Conservation (phyloP, 1,140 invertebrate genomes). For the Branchinecta lindahli region DNA sequence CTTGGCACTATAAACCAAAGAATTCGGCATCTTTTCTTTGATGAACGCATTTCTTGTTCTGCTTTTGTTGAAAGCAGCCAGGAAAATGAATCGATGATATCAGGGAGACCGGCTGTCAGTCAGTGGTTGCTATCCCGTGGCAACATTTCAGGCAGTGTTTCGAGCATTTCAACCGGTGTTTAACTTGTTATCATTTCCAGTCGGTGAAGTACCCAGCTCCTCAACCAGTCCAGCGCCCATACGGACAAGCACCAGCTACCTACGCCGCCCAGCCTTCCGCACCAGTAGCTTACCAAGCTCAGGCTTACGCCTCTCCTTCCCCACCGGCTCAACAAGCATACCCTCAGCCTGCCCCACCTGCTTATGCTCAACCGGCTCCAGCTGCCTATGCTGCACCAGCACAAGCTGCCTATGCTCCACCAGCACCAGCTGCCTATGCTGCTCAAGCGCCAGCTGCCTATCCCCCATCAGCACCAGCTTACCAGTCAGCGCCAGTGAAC, state of each 20-base stretch:
- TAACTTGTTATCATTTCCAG: not conserved
- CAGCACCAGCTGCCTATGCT: conserved; percentile 11
- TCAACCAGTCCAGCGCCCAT: conserved; percentile 19
- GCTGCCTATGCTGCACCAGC: conserved; percentile 16
- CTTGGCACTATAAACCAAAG: no score
- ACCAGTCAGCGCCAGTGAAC: conserved; percentile 12
- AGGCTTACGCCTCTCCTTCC: not conserved
- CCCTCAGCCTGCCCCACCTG: conserved; percentile 13
- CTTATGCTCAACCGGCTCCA: conserved; percentile 14
- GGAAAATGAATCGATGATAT: no score
- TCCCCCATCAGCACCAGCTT: conserved; percentile 18
- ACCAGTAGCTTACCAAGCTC: not conserved
- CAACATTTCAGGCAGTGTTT: no score
- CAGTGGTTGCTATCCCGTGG: no score
- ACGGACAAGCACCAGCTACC: conserved; percentile 19
- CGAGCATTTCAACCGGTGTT: no score
- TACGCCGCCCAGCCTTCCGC: conserved; percentile 15
- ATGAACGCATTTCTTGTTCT: no score
- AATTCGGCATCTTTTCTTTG: no score
- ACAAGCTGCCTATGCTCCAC: conserved; percentile 11
- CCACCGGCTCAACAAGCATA: conserved; percentile 14
- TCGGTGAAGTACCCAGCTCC: conserved; percentile 13
- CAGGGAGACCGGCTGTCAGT: no score
- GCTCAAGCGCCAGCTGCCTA: not conserved
- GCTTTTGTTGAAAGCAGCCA: no score